phyloP scores from a whole-genome alignment of 2,113 vertebrate genomes.

The Addax nasomaculatus region DNA sequence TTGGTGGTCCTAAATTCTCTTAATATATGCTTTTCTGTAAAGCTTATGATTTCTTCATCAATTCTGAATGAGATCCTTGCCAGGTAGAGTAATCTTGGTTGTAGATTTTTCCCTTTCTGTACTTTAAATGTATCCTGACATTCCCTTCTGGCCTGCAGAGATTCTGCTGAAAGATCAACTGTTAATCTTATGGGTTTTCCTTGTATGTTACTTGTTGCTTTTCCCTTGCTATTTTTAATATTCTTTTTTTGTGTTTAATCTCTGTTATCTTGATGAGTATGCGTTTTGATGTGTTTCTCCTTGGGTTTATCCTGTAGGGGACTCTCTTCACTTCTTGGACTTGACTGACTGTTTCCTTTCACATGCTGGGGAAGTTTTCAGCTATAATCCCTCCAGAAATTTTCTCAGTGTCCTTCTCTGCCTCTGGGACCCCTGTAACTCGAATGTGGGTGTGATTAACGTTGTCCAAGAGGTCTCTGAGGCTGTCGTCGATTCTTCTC shows the following conservation, averaged over 20 bases:
- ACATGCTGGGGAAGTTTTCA: neutral
- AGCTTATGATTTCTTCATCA: neutral
- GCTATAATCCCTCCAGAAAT: neutral
- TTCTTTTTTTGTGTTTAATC: neutral
- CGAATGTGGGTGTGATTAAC: neutral
- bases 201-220: neutral
- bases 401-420: neutral
- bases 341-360: neutral
- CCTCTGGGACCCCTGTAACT: neutral
- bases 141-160: neutral
- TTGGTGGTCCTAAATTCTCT: neutral
- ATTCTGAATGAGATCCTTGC: neutral
- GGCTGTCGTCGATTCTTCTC: rapidly evolving
- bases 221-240: neutral
- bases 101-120: neutral
- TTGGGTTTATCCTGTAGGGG: neutral
- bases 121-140: neutral
- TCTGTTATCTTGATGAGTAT: neutral
- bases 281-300: neutral
- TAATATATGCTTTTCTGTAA: neutral
- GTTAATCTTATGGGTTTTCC: neutral
- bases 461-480: neutral
- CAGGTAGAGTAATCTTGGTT: neutral
- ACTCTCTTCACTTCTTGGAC: neutral
- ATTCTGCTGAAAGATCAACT: neutral